Base-by-base conservation (phyloP, 2,113 vertebrate genomes). In the Atlantisia rogersi region DNA sequence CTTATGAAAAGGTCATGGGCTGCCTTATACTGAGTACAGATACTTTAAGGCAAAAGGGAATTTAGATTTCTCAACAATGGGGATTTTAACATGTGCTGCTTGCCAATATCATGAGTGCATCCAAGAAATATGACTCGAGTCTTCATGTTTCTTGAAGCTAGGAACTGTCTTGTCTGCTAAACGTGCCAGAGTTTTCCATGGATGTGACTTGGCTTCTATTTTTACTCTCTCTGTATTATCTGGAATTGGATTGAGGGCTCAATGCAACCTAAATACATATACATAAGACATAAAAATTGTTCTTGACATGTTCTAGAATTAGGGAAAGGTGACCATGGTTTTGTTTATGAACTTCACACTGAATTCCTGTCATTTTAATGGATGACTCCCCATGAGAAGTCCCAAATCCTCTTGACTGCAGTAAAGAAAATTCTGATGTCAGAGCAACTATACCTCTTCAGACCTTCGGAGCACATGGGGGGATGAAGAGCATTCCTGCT, bases 401-500 rank as follows among this genome's bases (percentile, higher is more conserved):
- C 25, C 40, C 75, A 67, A 90, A 37, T 48, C 76, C 74, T 84
- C 74, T 37, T 55, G 39, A 79, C 39, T 82, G 48, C 62, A 92
- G 86, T 42, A 65, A 76, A 96, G 93, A 95, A 95, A 95, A 95
- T 95, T 91, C 91, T 86, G 85, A 48, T 58, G 86, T 56, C 89
- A 79, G 68, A 89, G 74, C 82, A 86, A 68, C 80, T 58, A 67
- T 83, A 76, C 20, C 32, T 82, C 67, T 87, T 84, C 83, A 95
- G 91, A 71, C 9, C 0, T 63, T 81, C 0, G 2, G 42, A 86
- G 31, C 48, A 20, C 1, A 17, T 35, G 39, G 59, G 86, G 42
- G 83, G 42, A 82, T 53, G 60, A 78, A 91, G 42, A 86, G 48
- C 42, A 83, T 35, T 89, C 91, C 74, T 95, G 81, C 77, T 87